A percentile compares a stretch with the other conserved stretches of the same genome.
phyloP scores from a whole-genome alignment of 2,888 invertebrate species.

The Chrysolina americana region DNA sequence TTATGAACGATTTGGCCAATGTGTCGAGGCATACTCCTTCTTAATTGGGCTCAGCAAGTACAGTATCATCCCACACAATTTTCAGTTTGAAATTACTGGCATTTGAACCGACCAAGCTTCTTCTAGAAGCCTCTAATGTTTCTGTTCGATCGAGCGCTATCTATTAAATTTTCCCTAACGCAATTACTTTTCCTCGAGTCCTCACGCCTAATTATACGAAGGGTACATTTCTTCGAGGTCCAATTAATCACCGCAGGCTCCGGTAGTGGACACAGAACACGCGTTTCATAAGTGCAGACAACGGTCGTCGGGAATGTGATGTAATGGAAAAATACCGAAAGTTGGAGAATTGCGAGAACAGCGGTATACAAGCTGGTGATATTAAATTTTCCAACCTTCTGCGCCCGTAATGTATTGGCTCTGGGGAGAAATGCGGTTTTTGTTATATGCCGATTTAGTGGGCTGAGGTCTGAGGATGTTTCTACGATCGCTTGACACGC shows the following conservation, averaged over 20 bases:
- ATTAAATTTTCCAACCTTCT: conserved; percentile 71
- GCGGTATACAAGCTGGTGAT: conserved; percentile 67
- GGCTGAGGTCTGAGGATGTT: conserved; percentile 45
- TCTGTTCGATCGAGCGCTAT: background rate
- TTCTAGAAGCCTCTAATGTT: too few species aligned
- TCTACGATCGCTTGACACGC: conserved; percentile 8
- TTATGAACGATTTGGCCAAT: too few species aligned
- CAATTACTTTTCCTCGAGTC: conserved; percentile 57
- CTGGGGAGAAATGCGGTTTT: conserved; percentile 66
- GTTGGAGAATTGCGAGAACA: conserved; percentile 67
- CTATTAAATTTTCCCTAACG: conserved; percentile 51
- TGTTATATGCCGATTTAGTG: conserved; percentile 65
- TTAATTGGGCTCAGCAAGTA: too few species aligned
- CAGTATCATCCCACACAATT: too few species aligned
- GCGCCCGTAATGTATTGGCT: conserved; percentile 68
- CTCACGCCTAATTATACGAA: conserved; percentile 59
- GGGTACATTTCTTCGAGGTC: conserved; percentile 54
- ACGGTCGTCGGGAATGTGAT: conserved; percentile 65
- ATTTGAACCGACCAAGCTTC: too few species aligned
- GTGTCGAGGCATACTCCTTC: too few species aligned
- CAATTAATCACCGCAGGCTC: conserved; percentile 53
- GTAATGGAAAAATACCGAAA: conserved; percentile 70
- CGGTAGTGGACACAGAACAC: conserved; percentile 60
- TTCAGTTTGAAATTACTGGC: background rate
- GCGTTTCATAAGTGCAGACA: conserved; percentile 63